Conservation (phyloP, 2,113 vertebrate species). For the Pomatostomus ruficeps region DNA sequence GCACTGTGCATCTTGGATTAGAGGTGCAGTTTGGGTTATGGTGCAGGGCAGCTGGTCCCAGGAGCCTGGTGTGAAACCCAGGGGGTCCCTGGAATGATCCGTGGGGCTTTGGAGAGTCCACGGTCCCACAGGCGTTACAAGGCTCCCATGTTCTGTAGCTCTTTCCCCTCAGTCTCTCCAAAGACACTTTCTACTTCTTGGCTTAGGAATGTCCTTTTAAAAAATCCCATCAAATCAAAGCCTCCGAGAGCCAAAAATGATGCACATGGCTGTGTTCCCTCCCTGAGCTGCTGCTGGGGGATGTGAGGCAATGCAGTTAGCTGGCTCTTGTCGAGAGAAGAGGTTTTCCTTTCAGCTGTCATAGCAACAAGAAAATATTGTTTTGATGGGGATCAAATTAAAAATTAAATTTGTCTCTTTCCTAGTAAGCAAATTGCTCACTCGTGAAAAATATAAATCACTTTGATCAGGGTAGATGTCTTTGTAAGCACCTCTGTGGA, state of each 20-base stretch:
- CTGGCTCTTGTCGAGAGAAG: neutral
- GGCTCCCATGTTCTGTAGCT: neutral
- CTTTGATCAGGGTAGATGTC: neutral
- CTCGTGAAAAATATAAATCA: conserved; percentile 30
- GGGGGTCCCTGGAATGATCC: neutral
- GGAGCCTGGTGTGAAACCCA: neutral
- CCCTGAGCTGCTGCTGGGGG: neutral
- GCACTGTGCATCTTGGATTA: neutral
- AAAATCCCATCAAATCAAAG: neutral
- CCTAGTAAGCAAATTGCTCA: conserved; percentile 36
- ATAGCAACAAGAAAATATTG: conserved; percentile 58
- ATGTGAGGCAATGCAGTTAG: neutral
- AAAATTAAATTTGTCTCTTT: conserved; percentile 47
- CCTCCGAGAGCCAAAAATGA: neutral
- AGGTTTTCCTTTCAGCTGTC: conserved; percentile 42
- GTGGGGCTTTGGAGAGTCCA: accelerated
- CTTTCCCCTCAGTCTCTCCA: neutral
- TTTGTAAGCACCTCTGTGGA: neutral
- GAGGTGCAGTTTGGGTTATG: neutral
- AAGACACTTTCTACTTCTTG: neutral
- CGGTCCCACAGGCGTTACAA: accelerated
- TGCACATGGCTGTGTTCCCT: neutral
- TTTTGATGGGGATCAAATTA: conserved; percentile 42
- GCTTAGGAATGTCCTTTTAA: neutral
- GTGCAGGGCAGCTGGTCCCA: neutral